Percentiles rank a stretch among this genome's conserved stretches.
These are phyloP conservation scores for Tragelaphus scriptus DNA, from an alignment of 2,113 vertebrate genomes.

Conservation along the genomic window DNA sequence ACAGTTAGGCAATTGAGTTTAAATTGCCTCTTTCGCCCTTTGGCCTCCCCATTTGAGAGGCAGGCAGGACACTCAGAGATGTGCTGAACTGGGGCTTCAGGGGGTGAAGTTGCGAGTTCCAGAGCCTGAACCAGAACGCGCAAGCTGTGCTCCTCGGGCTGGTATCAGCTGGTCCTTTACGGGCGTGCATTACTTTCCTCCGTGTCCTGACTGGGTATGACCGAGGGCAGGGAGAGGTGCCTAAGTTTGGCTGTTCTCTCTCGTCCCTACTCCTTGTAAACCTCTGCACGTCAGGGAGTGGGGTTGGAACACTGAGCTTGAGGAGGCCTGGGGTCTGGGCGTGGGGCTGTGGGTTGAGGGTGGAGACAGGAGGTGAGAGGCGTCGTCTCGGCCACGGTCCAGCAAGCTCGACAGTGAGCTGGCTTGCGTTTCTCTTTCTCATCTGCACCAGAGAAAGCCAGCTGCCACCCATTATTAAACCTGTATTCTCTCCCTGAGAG, in stretches of 20 bases:
- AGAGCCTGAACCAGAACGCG: background rate
- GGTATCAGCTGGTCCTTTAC: constrained; percentile 58
- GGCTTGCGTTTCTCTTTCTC: background rate
- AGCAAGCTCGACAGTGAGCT: background rate
- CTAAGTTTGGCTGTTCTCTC: background rate
- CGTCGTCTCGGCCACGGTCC: background rate
- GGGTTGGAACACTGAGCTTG: background rate
- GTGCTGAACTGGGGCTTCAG: background rate
- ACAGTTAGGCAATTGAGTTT: background rate
- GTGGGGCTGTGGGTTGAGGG: background rate
- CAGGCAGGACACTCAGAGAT: background rate
- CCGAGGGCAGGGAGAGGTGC: rapidly evolving
- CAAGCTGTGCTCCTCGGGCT: background rate
- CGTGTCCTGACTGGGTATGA: background rate
- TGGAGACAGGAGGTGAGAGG: background rate
- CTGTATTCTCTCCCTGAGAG: constrained; percentile 46
- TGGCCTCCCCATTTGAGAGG: background rate
- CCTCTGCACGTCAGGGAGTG: background rate
- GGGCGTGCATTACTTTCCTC: constrained; percentile 54
- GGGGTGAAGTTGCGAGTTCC: background rate
- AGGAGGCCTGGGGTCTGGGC: background rate
- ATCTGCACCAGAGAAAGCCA: constrained; percentile 24
- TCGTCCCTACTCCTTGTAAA: background rate
- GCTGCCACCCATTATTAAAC: constrained; percentile 30
- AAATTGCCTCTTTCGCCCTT: background rate